These are phyloP conservation scores for Heliocidaris tuberculata DNA, from an alignment of 35 echinoderm and acorn worm genomes.

Conservation along the genomic window DNA sequence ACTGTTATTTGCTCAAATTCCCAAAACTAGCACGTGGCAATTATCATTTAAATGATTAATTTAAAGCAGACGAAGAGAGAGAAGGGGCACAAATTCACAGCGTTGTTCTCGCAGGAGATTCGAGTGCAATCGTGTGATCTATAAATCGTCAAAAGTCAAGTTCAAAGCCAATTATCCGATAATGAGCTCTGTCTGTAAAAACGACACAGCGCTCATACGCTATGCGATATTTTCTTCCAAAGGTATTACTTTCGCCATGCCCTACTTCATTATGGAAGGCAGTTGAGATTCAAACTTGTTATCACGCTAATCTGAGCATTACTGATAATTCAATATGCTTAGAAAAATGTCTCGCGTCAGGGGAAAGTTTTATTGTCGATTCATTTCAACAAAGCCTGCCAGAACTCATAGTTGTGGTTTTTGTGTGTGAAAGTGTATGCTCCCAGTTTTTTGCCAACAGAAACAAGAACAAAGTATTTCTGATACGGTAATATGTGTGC, in stretches of 20 bases:
- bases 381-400: too few relatives aligned
- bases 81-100: background rate
- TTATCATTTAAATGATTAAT: background rate
- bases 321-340: too few relatives aligned
- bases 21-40: background rate
- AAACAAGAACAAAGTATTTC: too few relatives aligned
- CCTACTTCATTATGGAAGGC: background rate
- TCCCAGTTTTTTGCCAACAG: too few relatives aligned
- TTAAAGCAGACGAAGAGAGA: background rate
- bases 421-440: too few relatives aligned
- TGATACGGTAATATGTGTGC: too few relatives aligned
- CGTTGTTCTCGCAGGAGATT: background rate
- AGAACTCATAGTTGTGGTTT: too few relatives aligned
- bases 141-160: background rate
- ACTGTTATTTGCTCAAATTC: background rate
- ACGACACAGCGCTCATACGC: background rate
- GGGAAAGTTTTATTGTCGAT: too few relatives aligned
- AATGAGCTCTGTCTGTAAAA: background rate
- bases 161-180: background rate
- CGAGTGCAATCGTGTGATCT: background rate
- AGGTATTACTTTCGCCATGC: background rate
- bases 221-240: background rate
- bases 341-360: too few relatives aligned
- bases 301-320: too few relatives aligned
- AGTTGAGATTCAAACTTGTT: background rate